Evolutionary conservation across 2,113 vertebrate genomes (phyloP).

Genomic region (Opisthocomus hoazin): DNA sequence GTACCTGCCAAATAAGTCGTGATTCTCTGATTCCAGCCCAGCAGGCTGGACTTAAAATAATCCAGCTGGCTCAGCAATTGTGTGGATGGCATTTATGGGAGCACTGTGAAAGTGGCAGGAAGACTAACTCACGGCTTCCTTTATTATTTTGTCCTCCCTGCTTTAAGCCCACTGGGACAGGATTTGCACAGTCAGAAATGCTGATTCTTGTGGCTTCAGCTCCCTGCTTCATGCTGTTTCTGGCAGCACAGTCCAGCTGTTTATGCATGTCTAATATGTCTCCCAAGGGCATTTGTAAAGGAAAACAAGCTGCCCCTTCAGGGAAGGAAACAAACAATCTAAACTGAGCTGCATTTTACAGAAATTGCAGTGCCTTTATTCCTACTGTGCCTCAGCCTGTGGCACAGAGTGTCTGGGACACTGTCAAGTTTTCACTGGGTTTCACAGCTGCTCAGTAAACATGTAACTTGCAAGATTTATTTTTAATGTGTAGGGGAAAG

Average conservation of each 20-base stretch:
- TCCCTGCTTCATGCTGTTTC: background rate
- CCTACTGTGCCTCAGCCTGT: background rate
- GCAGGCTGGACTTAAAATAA: slow-evolving; percentile 4
- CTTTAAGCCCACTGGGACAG: background rate
- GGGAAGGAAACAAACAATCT: slow-evolving; percentile 5
- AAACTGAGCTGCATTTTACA: slow-evolving; percentile 1
- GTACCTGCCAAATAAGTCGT: background rate
- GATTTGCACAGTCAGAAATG: slow-evolving; percentile 39
- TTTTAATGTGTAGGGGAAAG: background rate
- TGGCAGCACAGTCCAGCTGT: slow-evolving; percentile 28
- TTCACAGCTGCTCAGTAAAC: background rate
- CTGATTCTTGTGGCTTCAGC: slow-evolving; percentile 14
- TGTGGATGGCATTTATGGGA: background rate
- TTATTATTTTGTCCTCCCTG: background rate
- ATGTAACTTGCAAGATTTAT: background rate
- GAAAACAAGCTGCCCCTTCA: slow-evolving; percentile 16
- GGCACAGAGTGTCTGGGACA: background rate
- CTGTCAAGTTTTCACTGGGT: background rate
- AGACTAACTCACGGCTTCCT: background rate
- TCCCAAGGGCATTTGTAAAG: background rate
- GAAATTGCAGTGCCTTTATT: background rate
- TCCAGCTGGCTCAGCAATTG: background rate
- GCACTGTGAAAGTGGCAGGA: background rate
- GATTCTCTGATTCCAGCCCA: background rate
- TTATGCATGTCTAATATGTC: slow-evolving; percentile 13